Evolutionary conservation across 37 sponge, comb jelly and placozoan species (phyloP).

Genomic region (Ephydatia muelleri): DNA sequence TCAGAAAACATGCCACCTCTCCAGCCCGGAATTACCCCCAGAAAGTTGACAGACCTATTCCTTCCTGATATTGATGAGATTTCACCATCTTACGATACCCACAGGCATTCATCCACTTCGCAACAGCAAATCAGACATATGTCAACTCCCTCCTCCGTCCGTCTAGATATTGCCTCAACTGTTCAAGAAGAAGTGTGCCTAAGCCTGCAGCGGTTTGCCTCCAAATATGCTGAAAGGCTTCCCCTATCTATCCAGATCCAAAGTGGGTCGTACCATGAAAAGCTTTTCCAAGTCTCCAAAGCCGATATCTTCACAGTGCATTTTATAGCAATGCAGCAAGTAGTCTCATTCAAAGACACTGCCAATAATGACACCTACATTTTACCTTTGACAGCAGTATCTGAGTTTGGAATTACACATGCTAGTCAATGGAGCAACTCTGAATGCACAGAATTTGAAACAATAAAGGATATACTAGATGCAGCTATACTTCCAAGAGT

Average conservation of each 20-base stretch:
- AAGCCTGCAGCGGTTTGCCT: neutral
- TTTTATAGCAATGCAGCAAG: neutral
- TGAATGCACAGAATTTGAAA: neutral
- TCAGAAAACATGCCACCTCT: neutral
- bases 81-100: neutral
- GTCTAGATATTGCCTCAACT: neutral
- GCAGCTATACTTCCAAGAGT: conserved; percentile 14
- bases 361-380: neutral
- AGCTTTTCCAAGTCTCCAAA: neutral
- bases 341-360: neutral
- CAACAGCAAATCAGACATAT: neutral
- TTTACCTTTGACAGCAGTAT: neutral
- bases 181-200: neutral
- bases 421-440: neutral
- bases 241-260: neutral
- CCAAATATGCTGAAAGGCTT: neutral
- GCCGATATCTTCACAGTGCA: neutral
- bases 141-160: neutral
- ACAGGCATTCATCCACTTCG: neutral
- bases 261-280: neutral
- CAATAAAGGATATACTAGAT: conserved; percentile 13
- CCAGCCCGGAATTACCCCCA: neutral
- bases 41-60: neutral
- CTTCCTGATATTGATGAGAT: neutral
- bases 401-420: neutral